phyloP scores from a whole-genome alignment of 2,113 vertebrate species.

The Mesitornis unicolor region DNA sequence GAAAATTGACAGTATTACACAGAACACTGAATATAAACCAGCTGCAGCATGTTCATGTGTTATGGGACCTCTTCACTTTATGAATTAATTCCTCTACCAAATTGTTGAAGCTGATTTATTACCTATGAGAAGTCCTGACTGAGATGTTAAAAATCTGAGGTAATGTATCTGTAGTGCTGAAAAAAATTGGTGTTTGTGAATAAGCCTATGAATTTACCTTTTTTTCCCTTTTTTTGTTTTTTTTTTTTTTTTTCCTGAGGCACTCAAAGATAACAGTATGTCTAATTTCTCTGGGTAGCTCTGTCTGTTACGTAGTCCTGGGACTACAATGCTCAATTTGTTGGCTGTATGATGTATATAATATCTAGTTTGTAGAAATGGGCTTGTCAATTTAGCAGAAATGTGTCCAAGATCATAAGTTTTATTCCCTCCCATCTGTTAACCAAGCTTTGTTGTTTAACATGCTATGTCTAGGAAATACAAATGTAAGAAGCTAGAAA shows the following conservation, averaged over 20 bases:
- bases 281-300: background rate
- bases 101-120: constrained; percentile 5
- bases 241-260: background rate
- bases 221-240: background rate
- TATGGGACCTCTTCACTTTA: background rate
- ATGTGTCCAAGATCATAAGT: background rate
- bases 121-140: background rate
- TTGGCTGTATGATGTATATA: background rate
- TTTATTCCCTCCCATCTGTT: constrained; percentile 38
- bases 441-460: background rate
- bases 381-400: constrained; percentile 6
- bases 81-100: constrained; percentile 23
- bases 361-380: background rate
- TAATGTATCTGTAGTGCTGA: background rate
- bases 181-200: background rate
- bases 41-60: background rate
- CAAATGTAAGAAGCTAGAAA: background rate
- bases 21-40: constrained; percentile 2
- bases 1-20: background rate
- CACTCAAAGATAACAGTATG: background rate
- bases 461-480: background rate
- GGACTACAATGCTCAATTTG: background rate
- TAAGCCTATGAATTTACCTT: background rate
- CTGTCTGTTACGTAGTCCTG: background rate
- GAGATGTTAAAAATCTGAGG: background rate